Evolutionary conservation across 2,113 vertebrate genomes (phyloP), one percentile per base, ranked within the genome.

Genomic region (Fregetta grallaria): DNA sequence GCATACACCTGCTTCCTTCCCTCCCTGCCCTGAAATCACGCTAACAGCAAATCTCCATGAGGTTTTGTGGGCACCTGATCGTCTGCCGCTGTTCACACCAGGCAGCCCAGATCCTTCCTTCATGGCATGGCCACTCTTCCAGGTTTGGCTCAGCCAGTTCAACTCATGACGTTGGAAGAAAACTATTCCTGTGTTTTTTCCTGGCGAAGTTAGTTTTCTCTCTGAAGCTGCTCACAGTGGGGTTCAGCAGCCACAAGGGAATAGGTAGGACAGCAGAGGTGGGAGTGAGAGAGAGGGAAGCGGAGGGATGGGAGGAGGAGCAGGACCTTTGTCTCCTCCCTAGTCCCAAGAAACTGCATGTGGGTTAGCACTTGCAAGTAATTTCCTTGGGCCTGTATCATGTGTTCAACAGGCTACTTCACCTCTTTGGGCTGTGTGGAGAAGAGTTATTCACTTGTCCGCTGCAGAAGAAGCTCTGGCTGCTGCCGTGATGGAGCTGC

Each of bases 81-180:
- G 3, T 58, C 74, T 88, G 25, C 22, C 58, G 6, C 27, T 53
- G 42, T 25, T 74, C 89, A 49, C 50, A 45, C 17, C 1, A 10
- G 70, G 61, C 52, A 88, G 47, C n/a, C 13, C 38, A 88, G 44
- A 50, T 65, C 26, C 62, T 45, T 62, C 36, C 80, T 49, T 81
- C 4, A 0, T 18, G 38, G 29, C 58, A 45, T 0, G 5, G 15
- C 55, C 27, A 6, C 65, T 91, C 68, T 71, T 65, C 1, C 1
- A 86, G 71, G 29, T 45, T 79, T 90, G 75, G n/a, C 44, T 72
- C 44, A 82, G 67, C 25, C 53, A n/a, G 15, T 83, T 82, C 82
- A 72, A 26, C 47, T 26, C 66, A 32, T 52, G 56, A 72, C 5
- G 3, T 3, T 59, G 47, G 65, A 67, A 88, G 53, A 90, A 83